A percentile compares a stretch with the other conserved stretches of the same genome.
These are phyloP conservation scores for Pyrochroa serraticornis DNA, from an alignment of 2,888 invertebrate species.

Conservation along the genomic window DNA sequence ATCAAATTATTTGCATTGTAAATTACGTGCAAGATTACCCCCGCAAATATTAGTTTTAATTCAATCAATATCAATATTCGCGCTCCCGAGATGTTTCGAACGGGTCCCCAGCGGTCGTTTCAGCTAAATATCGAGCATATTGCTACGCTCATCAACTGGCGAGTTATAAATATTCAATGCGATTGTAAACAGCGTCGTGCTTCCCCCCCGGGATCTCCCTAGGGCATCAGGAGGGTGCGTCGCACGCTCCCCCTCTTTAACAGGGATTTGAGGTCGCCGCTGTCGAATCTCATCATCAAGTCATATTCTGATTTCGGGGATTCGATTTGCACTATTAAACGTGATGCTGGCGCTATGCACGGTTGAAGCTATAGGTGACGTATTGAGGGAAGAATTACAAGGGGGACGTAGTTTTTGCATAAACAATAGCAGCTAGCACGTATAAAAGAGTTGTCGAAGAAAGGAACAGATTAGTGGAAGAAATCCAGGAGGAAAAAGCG, in stretches of 20 bases:
- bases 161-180: slow-evolving; percentile 60
- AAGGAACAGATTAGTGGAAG: no score
- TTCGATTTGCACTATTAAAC: slow-evolving; percentile 46
- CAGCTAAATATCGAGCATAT: slow-evolving; percentile 58
- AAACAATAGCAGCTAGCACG: no score
- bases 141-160: slow-evolving; percentile 61
- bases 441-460: not conserved
- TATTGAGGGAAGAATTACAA: not conserved
- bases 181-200: slow-evolving; percentile 56
- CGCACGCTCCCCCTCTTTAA: slow-evolving; percentile 41
- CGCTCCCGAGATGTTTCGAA: slow-evolving; percentile 18
- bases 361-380: not conserved
- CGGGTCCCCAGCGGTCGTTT: slow-evolving; percentile 51
- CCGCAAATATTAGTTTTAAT: slow-evolving; percentile 60
- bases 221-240: slow-evolving; percentile 32
- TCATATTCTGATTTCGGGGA: slow-evolving; percentile 53
- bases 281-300: slow-evolving; percentile 59
- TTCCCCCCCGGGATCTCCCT: slow-evolving; percentile 33
- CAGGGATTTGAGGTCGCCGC: slow-evolving; percentile 59
- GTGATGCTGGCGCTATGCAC: slow-evolving; percentile 32
- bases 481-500: no score
- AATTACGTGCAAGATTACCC: slow-evolving; percentile 59
- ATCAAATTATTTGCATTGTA: slow-evolving; percentile 55
- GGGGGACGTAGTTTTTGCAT: not conserved
- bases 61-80: slow-evolving; percentile 56